Conservation (phyloP, 2,113 vertebrate genomes). For the Cyanoliseus patagonus region DNA sequence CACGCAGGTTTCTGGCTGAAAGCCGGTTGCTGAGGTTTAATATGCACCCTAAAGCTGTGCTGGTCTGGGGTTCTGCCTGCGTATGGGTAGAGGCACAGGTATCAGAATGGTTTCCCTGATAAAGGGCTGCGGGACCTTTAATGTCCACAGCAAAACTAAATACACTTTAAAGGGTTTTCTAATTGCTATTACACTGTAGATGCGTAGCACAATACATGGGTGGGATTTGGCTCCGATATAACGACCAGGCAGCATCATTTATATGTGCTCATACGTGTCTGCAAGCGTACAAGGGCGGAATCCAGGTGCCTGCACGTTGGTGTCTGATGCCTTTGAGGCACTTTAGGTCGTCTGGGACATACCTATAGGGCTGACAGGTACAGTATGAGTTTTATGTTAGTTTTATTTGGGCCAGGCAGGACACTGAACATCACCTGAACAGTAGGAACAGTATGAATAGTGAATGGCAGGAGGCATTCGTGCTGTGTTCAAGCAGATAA, state of each 20-base stretch:
- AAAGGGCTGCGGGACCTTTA: background rate
- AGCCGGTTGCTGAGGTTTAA: background rate
- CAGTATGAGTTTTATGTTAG: fast-evolving
- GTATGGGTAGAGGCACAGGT: fast-evolving
- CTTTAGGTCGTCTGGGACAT: background rate
- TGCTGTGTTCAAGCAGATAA: background rate
- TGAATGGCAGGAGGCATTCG: background rate
- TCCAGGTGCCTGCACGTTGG: background rate
- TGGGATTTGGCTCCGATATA: background rate
- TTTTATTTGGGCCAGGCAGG: background rate
- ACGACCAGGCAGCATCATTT: background rate
- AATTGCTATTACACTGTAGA: too few relatives aligned
- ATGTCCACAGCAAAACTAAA: background rate
- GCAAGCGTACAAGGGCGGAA: background rate
- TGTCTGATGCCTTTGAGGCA: background rate
- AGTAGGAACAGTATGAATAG: too few relatives aligned
- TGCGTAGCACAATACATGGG: background rate
- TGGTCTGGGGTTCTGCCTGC: background rate
- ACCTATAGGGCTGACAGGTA: background rate
- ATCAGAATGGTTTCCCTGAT: background rate
- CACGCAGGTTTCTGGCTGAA: background rate
- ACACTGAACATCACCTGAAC: background rate
- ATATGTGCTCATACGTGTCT: background rate
- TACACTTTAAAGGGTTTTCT: background rate
- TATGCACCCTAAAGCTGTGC: background rate